phyloP scores from a whole-genome alignment of 1,140 invertebrate genomes.

The Zaprionus gabonicus region DNA sequence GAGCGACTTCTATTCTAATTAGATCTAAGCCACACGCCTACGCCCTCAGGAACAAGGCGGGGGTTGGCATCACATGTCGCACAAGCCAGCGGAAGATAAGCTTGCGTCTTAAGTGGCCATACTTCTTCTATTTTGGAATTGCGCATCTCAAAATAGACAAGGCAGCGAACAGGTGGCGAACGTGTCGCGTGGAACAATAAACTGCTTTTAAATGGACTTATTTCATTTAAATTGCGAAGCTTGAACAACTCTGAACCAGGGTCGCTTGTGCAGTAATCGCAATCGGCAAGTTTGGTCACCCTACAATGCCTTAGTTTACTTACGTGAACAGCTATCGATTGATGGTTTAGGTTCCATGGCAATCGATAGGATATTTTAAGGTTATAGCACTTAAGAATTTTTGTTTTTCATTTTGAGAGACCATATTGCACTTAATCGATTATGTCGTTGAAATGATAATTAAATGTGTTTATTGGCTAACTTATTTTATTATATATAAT shows the following conservation, averaged over 20 bases:
- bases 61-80: conserved; percentile 27
- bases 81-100: background rate
- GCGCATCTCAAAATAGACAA: background rate
- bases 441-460: no score
- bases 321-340: no score
- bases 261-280: background rate
- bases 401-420: no score
- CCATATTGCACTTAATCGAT: no score
- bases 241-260: background rate
- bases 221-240: background rate
- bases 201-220: background rate
- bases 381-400: no score
- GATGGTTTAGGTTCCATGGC: no score
- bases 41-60: background rate
- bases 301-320: no score
- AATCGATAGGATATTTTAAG: no score
- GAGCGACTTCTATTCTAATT: conserved; percentile 58
- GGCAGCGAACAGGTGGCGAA: background rate
- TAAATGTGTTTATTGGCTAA: no score
- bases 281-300: no score
- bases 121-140: background rate
- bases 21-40: conserved; percentile 46
- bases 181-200: background rate
- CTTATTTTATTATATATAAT: no score
- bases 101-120: background rate